phyloP scores from a whole-genome alignment of 2,113 vertebrate genomes.

The Grammomys surdaster region DNA sequence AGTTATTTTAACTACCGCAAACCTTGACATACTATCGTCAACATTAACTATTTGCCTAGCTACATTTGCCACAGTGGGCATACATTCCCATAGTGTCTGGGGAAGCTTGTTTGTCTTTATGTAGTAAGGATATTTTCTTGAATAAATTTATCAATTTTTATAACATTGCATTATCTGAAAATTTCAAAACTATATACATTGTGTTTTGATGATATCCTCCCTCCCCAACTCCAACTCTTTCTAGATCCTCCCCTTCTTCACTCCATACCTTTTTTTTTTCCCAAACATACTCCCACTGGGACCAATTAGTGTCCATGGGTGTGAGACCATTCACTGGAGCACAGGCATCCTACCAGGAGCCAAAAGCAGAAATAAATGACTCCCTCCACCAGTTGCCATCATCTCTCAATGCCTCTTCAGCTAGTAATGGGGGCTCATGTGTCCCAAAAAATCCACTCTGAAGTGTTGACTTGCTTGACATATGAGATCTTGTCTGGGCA shows the following conservation, averaged over 20 bases:
- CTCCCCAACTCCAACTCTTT: not conserved
- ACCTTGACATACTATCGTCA: slow-evolving; percentile 1
- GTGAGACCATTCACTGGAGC: not conserved
- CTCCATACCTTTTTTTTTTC: not conserved
- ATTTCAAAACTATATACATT: not conserved
- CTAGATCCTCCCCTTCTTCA: no score
- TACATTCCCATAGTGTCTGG: slow-evolving; percentile 72
- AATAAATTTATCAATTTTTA: not conserved
- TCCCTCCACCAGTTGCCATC: not conserved
- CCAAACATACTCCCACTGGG: not conserved
- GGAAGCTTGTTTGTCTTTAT: slow-evolving; percentile 52
- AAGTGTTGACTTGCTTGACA: not conserved
- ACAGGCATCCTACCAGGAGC: not conserved
- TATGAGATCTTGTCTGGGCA: not conserved
- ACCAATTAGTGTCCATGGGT: not conserved
- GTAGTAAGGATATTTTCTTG: slow-evolving; percentile 40
- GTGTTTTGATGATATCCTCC: not conserved
- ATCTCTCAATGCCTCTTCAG: not conserved
- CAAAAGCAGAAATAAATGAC: not conserved
- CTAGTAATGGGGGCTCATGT: no score
- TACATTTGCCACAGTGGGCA: slow-evolving; percentile 72
- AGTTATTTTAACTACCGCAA: slow-evolving; percentile 11
- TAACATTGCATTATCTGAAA: not conserved
- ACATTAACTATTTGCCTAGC: slow-evolving; percentile 2
- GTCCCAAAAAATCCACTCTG: no score